Base-by-base conservation (phyloP, 92 coral and sea anemone genomes). In the Porites rus region DNA sequence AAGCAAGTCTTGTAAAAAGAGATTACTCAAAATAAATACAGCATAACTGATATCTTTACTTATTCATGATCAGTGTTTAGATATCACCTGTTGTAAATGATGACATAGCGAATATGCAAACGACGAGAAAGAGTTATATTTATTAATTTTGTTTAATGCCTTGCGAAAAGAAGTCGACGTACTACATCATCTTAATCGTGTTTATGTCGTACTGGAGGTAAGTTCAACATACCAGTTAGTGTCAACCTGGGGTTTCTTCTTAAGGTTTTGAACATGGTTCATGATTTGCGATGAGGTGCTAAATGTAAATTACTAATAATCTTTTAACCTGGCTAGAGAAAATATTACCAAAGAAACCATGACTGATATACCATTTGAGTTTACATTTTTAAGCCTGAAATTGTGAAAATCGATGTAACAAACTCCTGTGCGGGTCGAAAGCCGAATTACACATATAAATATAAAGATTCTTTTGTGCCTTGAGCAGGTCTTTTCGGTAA, bases 31-130 rank as follows among this genome's bases (percentile, higher is more conserved):
- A 76, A 76, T 58, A 28, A 31, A 76, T 28, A 58, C 25, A 24
- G 25, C 25, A 24, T 24, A 24, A 24, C 62, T 76, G 69, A 59
- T 76, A 13, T 76, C 6, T 63, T 78, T 38, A 79, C 46, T 65
- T 79, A 79, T 79, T 79, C 60, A 79, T 79, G 74, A 79, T 38
- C 21, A 16, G 0, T 79, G 74, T 64, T 38, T 50, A 6, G 0
- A 38, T 24, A 7, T 38, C 83, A 78, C 83, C 83, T 79, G 83
- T 28, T 14, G 19, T 28, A 1, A 24, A 16, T 22, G 25, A 19
- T 10, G 4, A 24, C 61, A 64, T 12, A 58, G n/a, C 60, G 28
- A 78, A 78, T 78, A 78, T 79, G 72, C 73, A 46, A 65, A 64
- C 73, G 74, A n/a, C 31, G 61, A 56, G 4, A 10, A 22, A 65